Percentiles rank a stretch among this genome's conserved stretches.
Conservation (phyloP, 1,140 invertebrate species). For the Contarinia nasturtii region DNA sequence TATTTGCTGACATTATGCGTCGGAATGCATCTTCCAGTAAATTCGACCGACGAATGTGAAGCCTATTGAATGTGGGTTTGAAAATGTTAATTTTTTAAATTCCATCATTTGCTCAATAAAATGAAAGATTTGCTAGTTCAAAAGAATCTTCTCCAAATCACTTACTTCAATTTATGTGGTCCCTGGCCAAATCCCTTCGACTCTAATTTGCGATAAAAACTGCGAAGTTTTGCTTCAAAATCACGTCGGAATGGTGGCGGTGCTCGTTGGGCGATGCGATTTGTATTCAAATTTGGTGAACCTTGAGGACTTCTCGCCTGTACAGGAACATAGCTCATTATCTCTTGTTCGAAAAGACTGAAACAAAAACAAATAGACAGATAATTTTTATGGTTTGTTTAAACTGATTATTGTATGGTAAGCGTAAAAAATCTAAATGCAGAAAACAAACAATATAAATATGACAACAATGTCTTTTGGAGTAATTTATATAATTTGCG, state of each 20-base stretch:
- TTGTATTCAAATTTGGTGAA: slow-evolving; percentile 32
- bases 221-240: slow-evolving; percentile 87
- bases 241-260: slow-evolving; percentile 78
- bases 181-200: slow-evolving; percentile 93
- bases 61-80: slow-evolving; percentile 29
- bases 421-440: too few species aligned
- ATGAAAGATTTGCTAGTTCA: background rate
- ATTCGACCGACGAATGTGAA: slow-evolving; percentile 82
- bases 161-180: slow-evolving; percentile 86
- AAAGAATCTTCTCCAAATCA: slow-evolving; percentile 10
- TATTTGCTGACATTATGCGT: slow-evolving; percentile 88
- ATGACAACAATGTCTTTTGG: too few species aligned
- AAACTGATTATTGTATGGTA: too few species aligned
- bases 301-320: slow-evolving; percentile 31
- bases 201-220: slow-evolving; percentile 89
- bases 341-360: slow-evolving; percentile 94
- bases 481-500: too few species aligned
- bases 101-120: background rate
- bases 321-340: slow-evolving; percentile 89
- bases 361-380: slow-evolving; percentile 13
- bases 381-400: too few species aligned
- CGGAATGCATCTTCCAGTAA: slow-evolving; percentile 90
- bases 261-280: slow-evolving; percentile 54
- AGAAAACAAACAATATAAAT: too few species aligned
- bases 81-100: slow-evolving; percentile 1